Evolutionary conservation across 1,140 invertebrate genomes (phyloP).

Genomic region (Heliothis virescens): DNA sequence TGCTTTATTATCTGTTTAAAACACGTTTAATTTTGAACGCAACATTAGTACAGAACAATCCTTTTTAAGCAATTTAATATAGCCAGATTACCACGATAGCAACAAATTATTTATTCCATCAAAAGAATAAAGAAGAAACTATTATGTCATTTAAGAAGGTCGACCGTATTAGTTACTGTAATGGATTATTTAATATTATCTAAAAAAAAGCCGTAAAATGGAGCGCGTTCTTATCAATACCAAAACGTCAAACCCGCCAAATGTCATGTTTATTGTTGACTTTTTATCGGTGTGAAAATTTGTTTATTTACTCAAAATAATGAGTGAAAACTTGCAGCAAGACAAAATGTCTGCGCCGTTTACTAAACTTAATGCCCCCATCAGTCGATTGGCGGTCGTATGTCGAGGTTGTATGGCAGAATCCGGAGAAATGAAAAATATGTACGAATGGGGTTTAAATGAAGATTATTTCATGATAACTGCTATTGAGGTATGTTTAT

Average conservation of each 20-base stretch:
- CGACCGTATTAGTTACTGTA: no score
- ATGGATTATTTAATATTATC: no score
- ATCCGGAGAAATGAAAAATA: constrained; percentile 75
- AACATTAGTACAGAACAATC: not conserved
- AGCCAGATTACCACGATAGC: no score
- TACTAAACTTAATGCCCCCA: constrained; percentile 8
- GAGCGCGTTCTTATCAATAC: not conserved
- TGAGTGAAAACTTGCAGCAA: not conserved
- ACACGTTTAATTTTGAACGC: constrained; percentile 10
- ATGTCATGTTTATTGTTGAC: not conserved
- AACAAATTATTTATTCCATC: no score
- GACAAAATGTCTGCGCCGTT: constrained; percentile 41
- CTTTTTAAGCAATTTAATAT: not conserved
- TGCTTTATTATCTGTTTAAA: not conserved
- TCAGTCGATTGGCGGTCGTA: constrained; percentile 43
- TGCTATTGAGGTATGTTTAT: constrained; percentile 64
- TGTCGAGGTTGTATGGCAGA: constrained; percentile 73
- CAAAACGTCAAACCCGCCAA: not conserved
- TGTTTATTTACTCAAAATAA: constrained; percentile 12
- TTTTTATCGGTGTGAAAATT: not conserved
- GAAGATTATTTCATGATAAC: constrained; percentile 72
- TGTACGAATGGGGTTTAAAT: constrained; percentile 70
- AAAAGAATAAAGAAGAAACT: no score
- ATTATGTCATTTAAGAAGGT: no score
- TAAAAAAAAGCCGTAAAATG: not conserved